Percentiles rank a stretch among this genome's conserved stretches.
Conservation (phyloP, 2,113 vertebrate genomes). For the Mesocricetus auratus region DNA sequence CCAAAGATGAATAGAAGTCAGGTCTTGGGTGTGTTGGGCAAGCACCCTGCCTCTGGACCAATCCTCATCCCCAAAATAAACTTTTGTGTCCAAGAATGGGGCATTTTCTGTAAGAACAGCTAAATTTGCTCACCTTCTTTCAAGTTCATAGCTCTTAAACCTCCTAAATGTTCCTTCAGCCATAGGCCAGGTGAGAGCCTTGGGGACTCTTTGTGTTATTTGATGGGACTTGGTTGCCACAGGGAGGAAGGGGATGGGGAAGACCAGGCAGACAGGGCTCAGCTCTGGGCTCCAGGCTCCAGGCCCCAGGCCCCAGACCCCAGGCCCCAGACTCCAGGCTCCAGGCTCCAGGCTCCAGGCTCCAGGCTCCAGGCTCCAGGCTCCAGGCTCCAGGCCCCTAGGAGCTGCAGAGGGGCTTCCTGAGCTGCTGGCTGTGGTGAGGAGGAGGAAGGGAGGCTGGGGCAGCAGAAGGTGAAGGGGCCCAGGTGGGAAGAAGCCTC, state of each 20-base stretch:
- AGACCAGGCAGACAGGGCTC: background rate
- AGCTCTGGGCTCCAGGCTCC: background rate
- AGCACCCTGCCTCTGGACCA: background rate
- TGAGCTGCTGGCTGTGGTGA: background rate
- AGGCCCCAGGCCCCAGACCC: background rate
- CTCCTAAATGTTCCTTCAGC: background rate
- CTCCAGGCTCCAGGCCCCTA: background rate
- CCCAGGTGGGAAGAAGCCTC: background rate
- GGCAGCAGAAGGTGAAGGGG: no score
- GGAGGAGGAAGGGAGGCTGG: background rate
- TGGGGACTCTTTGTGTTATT: rapidly evolving
- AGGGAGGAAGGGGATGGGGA: background rate
- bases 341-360: background rate
- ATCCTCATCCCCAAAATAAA: background rate
- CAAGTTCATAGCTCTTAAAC: background rate
- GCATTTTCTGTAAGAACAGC: background rate
- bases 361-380: background rate
- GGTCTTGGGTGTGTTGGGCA: background rate
- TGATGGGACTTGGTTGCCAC: background rate
- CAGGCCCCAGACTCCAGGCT: background rate
- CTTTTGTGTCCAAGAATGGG: background rate
- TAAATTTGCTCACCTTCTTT: background rate
- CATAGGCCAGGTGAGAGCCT: background rate
- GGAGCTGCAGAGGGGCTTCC: background rate
- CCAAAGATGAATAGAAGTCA: no score